Base-by-base conservation (phyloP, 92 coral and sea anemone species). In the Epizoanthus illoricatus region DNA sequence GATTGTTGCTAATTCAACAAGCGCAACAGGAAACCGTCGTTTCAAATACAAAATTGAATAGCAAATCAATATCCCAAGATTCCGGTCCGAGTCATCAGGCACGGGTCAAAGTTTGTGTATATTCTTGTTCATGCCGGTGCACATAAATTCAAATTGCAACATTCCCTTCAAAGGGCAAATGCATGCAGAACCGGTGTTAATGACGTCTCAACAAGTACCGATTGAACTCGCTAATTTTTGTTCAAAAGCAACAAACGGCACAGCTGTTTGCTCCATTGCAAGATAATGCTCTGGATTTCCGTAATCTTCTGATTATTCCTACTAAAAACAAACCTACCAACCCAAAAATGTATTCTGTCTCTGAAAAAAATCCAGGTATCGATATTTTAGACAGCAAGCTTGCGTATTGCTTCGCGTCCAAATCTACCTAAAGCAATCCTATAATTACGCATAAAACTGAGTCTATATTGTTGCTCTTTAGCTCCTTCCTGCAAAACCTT, bases 71-170 rank as follows among this genome's bases (percentile, higher is more conserved):
- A 42, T 21, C 47, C 52, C 1, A 41, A 55, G 49, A 63, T 78
- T 62, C 54, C 13, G 17, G 45, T 18, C 4, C n/a, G 23, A 61
- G 61, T 9, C 56, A 33, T 15, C 56, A 52, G 10, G 56, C 12
- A 52, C 56, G 3, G 56, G 56, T 52, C 56, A 52, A 52, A 52
- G 15, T 52, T 11, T 7, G 10, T 42, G 56, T 76, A n/a, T 13
- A 40, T 8, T 5, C 21, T n/a, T 17, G 39, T 17, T 42, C 5
- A n/a, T 15, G 69, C 2, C 23, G 12, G 21, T 5, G 60, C 71
- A 78, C 21, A 63, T 78, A 43, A 63, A 28, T n/a, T n/a, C 1
- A 28, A 28, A 45, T 56, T 74, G 80, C 64, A 63, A 63, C 81
- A 41, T 42, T 9, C 21, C 21, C 11, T 45, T 45, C 52, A 45